Evolutionary conservation across 2,888 invertebrate genomes (phyloP).

Genomic region (Pomacea canaliculata): DNA sequence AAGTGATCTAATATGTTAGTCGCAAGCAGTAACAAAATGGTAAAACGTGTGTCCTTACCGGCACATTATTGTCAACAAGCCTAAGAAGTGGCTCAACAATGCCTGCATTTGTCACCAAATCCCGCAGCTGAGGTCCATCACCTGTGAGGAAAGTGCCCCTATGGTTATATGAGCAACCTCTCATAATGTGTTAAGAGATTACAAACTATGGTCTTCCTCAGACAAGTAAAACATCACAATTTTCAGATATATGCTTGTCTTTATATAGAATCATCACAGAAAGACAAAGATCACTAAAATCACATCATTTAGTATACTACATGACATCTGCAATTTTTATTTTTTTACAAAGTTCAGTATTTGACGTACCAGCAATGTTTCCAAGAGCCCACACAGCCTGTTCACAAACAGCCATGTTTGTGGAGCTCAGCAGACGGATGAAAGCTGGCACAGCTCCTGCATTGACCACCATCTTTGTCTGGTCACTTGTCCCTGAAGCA

Average conservation of each 20-base stretch:
- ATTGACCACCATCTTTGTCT: constrained; percentile 88
- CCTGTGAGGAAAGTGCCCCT: constrained; percentile 47
- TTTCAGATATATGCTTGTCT: constrained; percentile 25
- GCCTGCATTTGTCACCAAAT: constrained; percentile 81
- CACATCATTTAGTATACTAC: too few relatives aligned
- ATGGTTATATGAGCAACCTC: too few relatives aligned
- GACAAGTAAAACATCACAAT: constrained; percentile 3
- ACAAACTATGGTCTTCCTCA: neutral
- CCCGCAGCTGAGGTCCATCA: constrained; percentile 77
- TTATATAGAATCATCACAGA: neutral
- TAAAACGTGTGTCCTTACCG: constrained; percentile 57
- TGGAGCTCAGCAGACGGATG: constrained; percentile 78
- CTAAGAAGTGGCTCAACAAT: constrained; percentile 81
- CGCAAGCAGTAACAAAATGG: neutral
- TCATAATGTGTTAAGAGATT: too few relatives aligned
- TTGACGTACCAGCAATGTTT: constrained; percentile 86
- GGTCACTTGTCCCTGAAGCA: constrained; percentile 92
- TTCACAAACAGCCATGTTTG: constrained; percentile 76
- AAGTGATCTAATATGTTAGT: too few relatives aligned
- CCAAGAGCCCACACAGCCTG: constrained; percentile 96
- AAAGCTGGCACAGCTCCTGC: constrained; percentile 89
- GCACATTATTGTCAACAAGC: constrained; percentile 77
- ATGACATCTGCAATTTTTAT: too few relatives aligned
- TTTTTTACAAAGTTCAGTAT: too few relatives aligned
- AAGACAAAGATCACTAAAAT: too few relatives aligned